Percentiles rank a stretch among this genome's conserved stretches.
Evolutionary conservation across 2,113 vertebrate genomes (phyloP).

Genomic region (Thalassarche chlororhynchos): DNA sequence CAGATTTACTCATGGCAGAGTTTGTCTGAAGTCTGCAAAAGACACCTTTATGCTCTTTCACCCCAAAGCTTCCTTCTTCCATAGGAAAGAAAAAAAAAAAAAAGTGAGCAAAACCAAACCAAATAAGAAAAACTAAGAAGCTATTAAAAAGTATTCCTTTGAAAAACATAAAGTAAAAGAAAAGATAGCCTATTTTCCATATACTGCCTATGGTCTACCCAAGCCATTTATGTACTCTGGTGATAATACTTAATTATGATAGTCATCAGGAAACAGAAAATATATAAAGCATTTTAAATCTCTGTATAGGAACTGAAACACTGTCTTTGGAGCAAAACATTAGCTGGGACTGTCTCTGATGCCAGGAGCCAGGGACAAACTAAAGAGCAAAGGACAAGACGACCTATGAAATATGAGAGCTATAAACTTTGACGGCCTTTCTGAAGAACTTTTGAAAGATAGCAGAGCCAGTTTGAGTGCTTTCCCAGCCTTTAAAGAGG

Average conservation of each 20-base stretch:
- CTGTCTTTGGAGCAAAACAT: neutral
- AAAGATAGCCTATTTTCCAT: neutral
- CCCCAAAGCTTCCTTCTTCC: neutral
- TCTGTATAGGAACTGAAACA: neutral
- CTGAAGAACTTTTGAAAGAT: neutral
- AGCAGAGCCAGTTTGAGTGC: neutral
- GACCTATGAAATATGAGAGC: neutral
- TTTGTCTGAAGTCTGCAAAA: conserved; percentile 42
- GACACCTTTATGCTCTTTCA: neutral
- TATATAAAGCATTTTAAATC: neutral
- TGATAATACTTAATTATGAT: neutral
- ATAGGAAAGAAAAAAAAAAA: neutral
- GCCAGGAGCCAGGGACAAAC: neutral
- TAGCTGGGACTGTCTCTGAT: neutral
- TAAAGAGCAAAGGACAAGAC: neutral
- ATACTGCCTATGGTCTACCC: neutral
- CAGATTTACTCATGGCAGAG: conserved; percentile 12
- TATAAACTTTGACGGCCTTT: neutral
- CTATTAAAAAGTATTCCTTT: neutral
- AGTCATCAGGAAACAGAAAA: neutral
- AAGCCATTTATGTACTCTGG: neutral
- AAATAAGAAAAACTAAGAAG: neutral
- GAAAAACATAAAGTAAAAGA: neutral
- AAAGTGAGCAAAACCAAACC: neutral
- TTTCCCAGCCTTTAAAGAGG: neutral